phyloP scores from a whole-genome alignment of 23 tunicate species.

The Diplosoma virens region DNA sequence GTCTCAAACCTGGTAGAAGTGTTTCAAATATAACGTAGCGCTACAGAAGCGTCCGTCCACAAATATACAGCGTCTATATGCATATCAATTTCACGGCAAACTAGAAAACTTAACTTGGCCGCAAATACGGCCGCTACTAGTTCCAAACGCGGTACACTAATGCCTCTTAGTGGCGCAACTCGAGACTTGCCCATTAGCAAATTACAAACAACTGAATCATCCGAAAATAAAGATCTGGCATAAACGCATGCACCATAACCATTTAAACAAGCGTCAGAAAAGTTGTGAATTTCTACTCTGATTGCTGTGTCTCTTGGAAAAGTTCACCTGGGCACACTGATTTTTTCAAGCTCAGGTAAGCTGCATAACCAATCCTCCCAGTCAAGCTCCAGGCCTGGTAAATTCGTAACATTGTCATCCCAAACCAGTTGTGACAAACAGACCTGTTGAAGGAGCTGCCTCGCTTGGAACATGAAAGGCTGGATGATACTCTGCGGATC shows the following conservation, averaged over 20 bases:
- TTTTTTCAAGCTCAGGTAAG: not conserved
- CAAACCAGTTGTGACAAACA: not conserved
- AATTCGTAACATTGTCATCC: not conserved
- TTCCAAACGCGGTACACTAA: not conserved
- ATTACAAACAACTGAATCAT: not conserved
- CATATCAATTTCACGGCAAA: not conserved
- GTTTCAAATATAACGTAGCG: too few relatives aligned
- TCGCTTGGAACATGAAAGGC: not conserved
- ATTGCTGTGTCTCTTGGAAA: not conserved
- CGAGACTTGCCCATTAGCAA: not conserved
- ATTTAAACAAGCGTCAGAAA: too few relatives aligned
- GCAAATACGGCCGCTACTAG: not conserved
- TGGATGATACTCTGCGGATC: too few relatives aligned
- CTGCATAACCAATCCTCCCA: not conserved
- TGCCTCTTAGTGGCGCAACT: not conserved
- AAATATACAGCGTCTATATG: too few relatives aligned
- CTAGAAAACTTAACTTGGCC: not conserved
- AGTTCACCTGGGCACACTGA: not conserved
- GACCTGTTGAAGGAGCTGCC: not conserved
- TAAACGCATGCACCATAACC: not conserved
- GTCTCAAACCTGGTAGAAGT: not conserved
- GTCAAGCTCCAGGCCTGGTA: not conserved
- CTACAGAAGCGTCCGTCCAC: too few relatives aligned
- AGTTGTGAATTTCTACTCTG: too few relatives aligned
- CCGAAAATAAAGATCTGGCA: not conserved